A percentile compares a stretch with the other conserved stretches of the same genome.
These are phyloP conservation scores for Chaenogobius annularis DNA, from an alignment of 2,113 vertebrate species.

Conservation along the genomic window DNA sequence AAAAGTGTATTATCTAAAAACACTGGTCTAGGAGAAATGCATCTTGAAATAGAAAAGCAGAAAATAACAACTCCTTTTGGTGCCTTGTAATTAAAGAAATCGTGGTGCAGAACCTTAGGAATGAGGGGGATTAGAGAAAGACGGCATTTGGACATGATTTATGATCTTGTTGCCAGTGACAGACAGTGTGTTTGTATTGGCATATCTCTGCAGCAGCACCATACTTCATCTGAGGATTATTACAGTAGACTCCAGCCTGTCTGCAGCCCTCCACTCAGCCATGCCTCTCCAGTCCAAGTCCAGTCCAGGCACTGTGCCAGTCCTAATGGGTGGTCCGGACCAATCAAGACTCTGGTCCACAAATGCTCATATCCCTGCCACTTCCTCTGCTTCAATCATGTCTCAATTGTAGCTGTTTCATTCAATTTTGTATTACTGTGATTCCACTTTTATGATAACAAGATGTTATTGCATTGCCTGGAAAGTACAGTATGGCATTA, in stretches of 20 bases:
- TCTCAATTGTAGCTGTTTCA: neutral
- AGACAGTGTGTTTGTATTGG: slow-evolving; percentile 18
- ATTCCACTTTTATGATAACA: too few species aligned
- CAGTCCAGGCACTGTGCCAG: slow-evolving; percentile 55
- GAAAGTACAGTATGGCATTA: too few species aligned
- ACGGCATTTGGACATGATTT: neutral
- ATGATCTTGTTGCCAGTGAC: slow-evolving; percentile 10
- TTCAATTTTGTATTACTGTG: too few species aligned
- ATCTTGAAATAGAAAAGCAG: too few species aligned
- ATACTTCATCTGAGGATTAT: slow-evolving; percentile 34
- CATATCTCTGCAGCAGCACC: slow-evolving; percentile 26
- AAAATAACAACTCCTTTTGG: too few species aligned
- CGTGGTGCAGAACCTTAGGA: neutral
- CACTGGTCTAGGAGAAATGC: too few species aligned
- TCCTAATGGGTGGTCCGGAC: slow-evolving; percentile 72
- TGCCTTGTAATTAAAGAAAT: neutral
- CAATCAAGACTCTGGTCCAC: slow-evolving; percentile 41
- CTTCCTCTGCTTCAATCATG: neutral
- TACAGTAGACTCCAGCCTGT: slow-evolving; percentile 26
- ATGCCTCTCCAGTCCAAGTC: slow-evolving; percentile 24
- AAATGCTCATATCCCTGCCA: slow-evolving; percentile 27
- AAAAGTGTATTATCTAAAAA: too few species aligned
- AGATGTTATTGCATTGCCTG: too few species aligned
- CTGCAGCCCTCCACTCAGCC: slow-evolving; percentile 38
- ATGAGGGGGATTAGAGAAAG: neutral